Base-by-base conservation (phyloP, 2,797 vertebrate species). In the Euthynnus affinis region DNA sequence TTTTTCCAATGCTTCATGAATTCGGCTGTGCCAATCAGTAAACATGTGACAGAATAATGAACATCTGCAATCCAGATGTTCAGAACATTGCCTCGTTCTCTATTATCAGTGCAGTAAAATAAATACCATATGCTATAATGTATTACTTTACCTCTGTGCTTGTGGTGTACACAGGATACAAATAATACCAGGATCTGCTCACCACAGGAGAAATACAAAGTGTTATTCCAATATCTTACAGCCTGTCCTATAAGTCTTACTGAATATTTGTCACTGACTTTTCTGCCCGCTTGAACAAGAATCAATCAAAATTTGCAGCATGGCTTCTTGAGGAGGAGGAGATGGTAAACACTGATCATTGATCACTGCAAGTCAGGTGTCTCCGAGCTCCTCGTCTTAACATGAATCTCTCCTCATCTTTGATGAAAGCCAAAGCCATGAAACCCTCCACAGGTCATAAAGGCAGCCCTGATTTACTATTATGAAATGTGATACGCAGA, bases 11-110 rank as follows among this genome's bases (percentile, higher is more conserved):
- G 25, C 27, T 6, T 34, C 44, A 37, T 80, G 42, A 14, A 49
- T 63, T 60, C 59, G 56, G 27, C 23, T 42, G 17, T n/a, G 29
- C 14, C 18, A 46, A 25, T 46, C 44, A 52, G 49, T 25, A 32
- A 72, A 72, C 71, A 77, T 48, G 23, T 56, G 63, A 68, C 40
- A 71, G 62, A n/a, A 66, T 56, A 25, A 63, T 61, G 42, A 61
- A 76, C 70, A 77, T 62, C 72, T 74, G 56, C 55, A 69, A 13
- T 25, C 27, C 49, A 64, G 68, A 48, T 48, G 44, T 48, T 18
- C 51, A 49, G 40, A 52, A 44, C 40, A 10, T 1, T 17, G 17
- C 42, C n/a, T 69, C 2, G 48, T 53, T 61, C 51, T 55, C 15
- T 69, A 10, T 42, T 9, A 69, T 52, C 32, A 44, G 0, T 29